phyloP scores from a whole-genome alignment of 2,113 vertebrate genomes.

The Mohoua ochrocephala region DNA sequence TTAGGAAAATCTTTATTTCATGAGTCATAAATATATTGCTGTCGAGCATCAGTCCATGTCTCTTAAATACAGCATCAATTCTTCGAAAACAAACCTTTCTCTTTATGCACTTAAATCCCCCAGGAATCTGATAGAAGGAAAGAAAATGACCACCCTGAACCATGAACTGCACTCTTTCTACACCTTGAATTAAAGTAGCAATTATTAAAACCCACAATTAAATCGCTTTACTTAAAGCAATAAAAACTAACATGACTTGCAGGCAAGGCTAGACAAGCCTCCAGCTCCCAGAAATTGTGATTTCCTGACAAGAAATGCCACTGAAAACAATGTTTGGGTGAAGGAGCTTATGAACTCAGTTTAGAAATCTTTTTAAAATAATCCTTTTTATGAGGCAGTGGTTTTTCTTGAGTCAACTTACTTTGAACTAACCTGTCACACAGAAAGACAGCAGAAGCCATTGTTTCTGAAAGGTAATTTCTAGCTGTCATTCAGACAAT shows the following conservation, averaged over 20 bases:
- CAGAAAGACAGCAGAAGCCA: not conserved
- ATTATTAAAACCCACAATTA: constrained; percentile 1
- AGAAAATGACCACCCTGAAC: not conserved
- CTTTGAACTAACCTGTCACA: not conserved
- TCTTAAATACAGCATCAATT: not conserved
- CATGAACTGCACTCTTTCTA: not conserved
- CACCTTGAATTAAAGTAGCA: not conserved
- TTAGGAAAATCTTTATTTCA: not conserved
- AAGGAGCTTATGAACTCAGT: not conserved
- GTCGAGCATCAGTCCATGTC: not conserved
- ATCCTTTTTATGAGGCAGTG: not conserved
- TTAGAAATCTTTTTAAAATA: not conserved
- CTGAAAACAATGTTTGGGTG: not conserved
- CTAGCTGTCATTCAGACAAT: not conserved
- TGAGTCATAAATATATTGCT: not conserved
- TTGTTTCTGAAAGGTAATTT: not conserved
- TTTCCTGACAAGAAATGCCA: not conserved
- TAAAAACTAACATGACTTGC: not conserved
- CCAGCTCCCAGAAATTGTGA: not conserved
- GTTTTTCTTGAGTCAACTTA: not conserved
- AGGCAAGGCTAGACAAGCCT: not conserved
- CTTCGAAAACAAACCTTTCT: not conserved
- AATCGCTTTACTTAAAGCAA: not conserved
- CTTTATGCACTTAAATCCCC: not conserved
- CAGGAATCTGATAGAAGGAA: not conserved